Conservation (phyloP, 1,140 invertebrate species). For the Colletes gigas region DNA sequence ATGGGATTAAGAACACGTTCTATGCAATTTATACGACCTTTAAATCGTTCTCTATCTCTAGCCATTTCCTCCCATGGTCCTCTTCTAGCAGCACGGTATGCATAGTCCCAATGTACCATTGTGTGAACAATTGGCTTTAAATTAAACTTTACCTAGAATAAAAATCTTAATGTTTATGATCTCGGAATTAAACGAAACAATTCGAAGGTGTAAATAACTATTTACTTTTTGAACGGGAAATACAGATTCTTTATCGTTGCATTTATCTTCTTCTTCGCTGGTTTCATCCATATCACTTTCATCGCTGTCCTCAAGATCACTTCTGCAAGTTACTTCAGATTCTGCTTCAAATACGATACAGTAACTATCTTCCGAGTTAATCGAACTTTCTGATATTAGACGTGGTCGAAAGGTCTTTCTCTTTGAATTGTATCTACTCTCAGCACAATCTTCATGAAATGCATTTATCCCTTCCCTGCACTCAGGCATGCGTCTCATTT, state of each 20-base stretch:
- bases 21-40: slow-evolving; percentile 78
- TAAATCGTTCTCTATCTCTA: slow-evolving; percentile 83
- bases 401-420: slow-evolving; percentile 49
- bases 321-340: slow-evolving; percentile 43
- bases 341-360: slow-evolving; percentile 73
- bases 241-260: neutral
- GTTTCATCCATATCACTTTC: slow-evolving; percentile 24
- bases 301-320: slow-evolving; percentile 43
- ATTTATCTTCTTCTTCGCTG: slow-evolving; percentile 23
- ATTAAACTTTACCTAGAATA: slow-evolving; percentile 84
- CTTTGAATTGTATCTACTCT: slow-evolving; percentile 10
- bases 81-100: slow-evolving; percentile 84
- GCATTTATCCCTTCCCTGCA: slow-evolving; percentile 6
- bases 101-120: slow-evolving; percentile 85
- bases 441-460: neutral
- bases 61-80: slow-evolving; percentile 85
- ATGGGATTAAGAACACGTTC: slow-evolving; percentile 79
- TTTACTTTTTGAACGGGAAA: slow-evolving; percentile 47
- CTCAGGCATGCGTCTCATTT: slow-evolving; percentile 48
- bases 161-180: slow-evolving; percentile 51
- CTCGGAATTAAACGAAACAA: neutral
- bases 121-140: slow-evolving; percentile 80
- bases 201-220: neutral
- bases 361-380: slow-evolving; percentile 78
- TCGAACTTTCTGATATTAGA: slow-evolving; percentile 73